These are phyloP conservation scores for Euwallacea fornicatus DNA, from an alignment of 1,140 invertebrate species.

Conservation along the genomic window DNA sequence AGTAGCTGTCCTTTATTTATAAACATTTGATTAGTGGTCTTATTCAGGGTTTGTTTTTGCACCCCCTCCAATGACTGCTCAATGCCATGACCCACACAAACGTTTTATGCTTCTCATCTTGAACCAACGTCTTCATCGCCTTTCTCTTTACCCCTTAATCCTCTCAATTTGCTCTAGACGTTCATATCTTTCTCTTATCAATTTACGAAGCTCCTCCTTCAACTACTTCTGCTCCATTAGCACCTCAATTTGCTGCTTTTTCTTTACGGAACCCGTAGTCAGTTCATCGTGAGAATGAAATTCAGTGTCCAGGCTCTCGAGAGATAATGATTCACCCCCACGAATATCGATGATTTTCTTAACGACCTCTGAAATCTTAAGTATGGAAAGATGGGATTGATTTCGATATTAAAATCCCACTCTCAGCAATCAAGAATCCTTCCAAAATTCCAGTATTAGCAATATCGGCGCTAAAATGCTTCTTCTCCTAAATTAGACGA, in stretches of 20 bases:
- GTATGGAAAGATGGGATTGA: too few species aligned
- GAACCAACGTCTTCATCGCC: too few species aligned
- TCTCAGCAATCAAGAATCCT: too few species aligned
- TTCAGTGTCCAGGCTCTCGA: too few species aligned
- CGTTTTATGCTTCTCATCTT: not conserved
- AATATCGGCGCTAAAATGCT: too few species aligned
- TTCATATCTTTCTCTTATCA: not conserved
- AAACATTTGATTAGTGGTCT: slow-evolving; percentile 28
- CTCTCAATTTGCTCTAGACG: not conserved
- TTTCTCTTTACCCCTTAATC: not conserved
- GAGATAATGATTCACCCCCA: too few species aligned
- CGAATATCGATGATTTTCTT: not conserved
- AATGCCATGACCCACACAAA: slow-evolving; percentile 7
- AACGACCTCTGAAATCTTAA: not conserved
- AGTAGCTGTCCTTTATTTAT: slow-evolving; percentile 22
- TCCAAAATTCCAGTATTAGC: too few species aligned
- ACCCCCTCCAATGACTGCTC: slow-evolving; percentile 11
- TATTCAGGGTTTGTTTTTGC: slow-evolving; percentile 2
- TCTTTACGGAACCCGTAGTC: not conserved
- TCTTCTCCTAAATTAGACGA: not conserved
- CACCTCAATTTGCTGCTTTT: slow-evolving; percentile 1
- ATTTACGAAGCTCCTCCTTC: not conserved
- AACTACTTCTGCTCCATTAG: slow-evolving; percentile 7
- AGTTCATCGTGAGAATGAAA: not conserved
- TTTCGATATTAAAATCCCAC: too few species aligned